phyloP scores from a whole-genome alignment of 2,888 invertebrate genomes.

The Oscheius sp. region DNA sequence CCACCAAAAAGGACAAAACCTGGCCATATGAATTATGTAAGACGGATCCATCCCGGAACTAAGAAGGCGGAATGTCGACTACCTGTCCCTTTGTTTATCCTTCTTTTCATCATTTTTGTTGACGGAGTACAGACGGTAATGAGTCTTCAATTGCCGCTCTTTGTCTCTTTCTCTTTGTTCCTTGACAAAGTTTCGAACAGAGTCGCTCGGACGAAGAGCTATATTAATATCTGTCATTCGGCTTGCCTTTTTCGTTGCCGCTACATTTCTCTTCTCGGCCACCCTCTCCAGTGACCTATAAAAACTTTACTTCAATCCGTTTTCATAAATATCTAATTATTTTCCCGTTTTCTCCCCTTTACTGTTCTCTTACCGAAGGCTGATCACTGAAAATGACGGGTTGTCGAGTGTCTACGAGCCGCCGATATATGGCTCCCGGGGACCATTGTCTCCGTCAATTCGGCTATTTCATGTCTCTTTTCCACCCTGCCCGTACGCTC shows the following conservation, averaged over 20 bases:
- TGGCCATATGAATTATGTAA: not conserved
- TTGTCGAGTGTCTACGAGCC: not conserved
- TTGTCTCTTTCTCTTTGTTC: not conserved
- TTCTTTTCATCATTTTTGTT: not conserved
- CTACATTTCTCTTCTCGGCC: no score
- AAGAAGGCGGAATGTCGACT: not conserved
- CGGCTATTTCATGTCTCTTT: no score
- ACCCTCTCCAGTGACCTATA: no score
- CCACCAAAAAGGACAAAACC: not conserved
- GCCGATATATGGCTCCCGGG: slow-evolving; percentile 1
- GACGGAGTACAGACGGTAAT: not conserved
- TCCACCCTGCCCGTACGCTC: no score
- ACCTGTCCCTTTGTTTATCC: not conserved
- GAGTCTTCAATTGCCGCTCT: not conserved
- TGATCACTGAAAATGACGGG: not conserved
- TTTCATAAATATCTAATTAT: no score
- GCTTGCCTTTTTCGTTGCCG: not conserved
- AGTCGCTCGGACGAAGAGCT: not conserved
- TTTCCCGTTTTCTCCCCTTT: no score
- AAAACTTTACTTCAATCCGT: not conserved
- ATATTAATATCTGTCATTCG: not conserved
- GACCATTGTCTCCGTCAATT: not conserved
- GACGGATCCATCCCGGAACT: not conserved
- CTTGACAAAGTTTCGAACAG: not conserved
- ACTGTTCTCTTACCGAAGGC: not conserved